These are phyloP conservation scores for Acyrthosiphon pisum DNA, from an alignment of 1,140 invertebrate species.

Conservation along the genomic window DNA sequence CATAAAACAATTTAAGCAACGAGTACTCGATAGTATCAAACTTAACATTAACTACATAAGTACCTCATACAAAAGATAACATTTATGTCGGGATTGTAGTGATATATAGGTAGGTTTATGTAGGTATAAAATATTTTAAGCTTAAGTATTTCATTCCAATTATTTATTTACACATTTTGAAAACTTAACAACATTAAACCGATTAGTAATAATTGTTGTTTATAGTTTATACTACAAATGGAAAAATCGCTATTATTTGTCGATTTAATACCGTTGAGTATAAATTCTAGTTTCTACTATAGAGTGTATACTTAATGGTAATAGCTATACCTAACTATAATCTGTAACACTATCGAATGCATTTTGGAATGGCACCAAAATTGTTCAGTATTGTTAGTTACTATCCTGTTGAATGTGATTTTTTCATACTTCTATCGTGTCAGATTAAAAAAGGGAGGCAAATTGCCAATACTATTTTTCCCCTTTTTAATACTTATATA, in stretches of 20 bases:
- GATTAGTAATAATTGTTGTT: neutral
- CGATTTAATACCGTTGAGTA: neutral
- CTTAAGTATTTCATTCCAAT: neutral
- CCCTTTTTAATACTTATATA: neutral
- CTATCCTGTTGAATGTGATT: constrained; percentile 32
- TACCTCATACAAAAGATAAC: neutral
- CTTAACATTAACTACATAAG: neutral
- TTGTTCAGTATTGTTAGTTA: neutral
- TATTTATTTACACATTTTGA: neutral
- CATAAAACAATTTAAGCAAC: neutral
- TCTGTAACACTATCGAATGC: neutral
- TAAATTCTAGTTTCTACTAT: neutral
- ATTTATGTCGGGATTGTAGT: neutral
- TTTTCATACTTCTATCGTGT: constrained; percentile 16
- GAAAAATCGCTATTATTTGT: neutral
- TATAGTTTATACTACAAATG: neutral
- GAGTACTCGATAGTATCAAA: neutral
- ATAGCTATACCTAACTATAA: neutral
- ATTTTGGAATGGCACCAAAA: constrained; percentile 13
- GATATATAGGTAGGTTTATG: neutral
- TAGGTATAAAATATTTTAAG: neutral
- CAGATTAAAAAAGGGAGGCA: constrained; percentile 6
- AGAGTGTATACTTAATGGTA: neutral
- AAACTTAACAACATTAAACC: neutral
- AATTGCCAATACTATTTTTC: neutral